Conservation (phyloP, 2,888 invertebrate genomes). For the Sphaerophoria taeniata region DNA sequence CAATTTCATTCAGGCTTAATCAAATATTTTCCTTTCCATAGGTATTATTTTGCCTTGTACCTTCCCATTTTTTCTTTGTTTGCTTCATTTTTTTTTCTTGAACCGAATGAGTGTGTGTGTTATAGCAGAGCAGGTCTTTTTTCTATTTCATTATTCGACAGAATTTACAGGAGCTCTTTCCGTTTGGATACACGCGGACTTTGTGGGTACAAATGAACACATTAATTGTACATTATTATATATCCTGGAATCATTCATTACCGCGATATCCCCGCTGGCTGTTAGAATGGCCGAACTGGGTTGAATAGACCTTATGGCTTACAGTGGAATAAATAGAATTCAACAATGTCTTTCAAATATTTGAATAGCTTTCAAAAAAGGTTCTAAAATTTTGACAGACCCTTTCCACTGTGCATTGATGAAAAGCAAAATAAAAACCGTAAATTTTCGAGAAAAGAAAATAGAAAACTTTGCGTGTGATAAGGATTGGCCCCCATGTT, state of each 20-base stretch:
- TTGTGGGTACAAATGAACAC: conserved; percentile 45
- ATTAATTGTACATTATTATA: conserved; percentile 67
- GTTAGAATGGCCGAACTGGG: background rate
- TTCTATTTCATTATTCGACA: conserved; percentile 54
- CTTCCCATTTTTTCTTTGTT: background rate
- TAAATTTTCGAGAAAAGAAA: conserved; percentile 31
- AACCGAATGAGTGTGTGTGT: conserved; percentile 14
- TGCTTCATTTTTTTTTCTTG: conserved; percentile 11
- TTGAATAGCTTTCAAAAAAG: background rate
- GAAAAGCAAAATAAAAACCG: background rate
- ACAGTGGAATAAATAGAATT: background rate
- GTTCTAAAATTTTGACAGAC: background rate
- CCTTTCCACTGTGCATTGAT: background rate
- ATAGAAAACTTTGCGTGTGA: conserved; percentile 62
- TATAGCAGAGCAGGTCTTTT: conserved; percentile 25
- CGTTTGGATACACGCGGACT: conserved; percentile 39
- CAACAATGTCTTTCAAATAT: too few relatives aligned
- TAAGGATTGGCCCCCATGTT: conserved; percentile 36
- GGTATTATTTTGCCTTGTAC: conserved; percentile 47
- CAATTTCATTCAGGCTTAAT: conserved; percentile 53
- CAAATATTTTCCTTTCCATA: conserved; percentile 50
- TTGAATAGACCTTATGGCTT: conserved; percentile 20
- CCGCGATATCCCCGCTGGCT: conserved; percentile 15
- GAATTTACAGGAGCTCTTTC: conserved; percentile 42
- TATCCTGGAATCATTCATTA: conserved; percentile 66